These are phyloP conservation scores for Diplodus sargus DNA, from an alignment of 2,797 vertebrate genomes.

Conservation along the genomic window DNA sequence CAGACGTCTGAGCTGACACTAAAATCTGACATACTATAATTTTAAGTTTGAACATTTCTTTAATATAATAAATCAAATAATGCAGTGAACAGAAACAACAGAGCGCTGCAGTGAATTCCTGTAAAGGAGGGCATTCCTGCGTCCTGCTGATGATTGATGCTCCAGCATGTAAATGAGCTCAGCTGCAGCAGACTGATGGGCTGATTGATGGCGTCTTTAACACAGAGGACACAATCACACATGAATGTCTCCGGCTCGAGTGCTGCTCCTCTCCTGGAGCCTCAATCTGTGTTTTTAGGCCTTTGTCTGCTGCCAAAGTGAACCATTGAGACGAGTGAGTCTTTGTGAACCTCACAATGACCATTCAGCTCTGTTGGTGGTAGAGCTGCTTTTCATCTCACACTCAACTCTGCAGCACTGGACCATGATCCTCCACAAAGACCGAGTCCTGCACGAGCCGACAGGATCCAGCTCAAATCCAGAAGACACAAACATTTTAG, in stretches of 20 bases:
- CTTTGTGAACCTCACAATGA: constrained; percentile 82
- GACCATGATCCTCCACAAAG: constrained; percentile 30
- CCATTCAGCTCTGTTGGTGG: constrained; percentile 78
- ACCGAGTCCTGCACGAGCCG: neutral
- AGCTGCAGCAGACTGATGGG: constrained; percentile 49
- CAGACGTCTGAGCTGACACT: too few species aligned
- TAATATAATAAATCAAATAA: neutral
- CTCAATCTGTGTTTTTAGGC: constrained; percentile 68
- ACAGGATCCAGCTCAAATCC: too few species aligned
- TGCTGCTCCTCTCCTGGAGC: constrained; percentile 54
- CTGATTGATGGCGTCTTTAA: constrained; percentile 81
- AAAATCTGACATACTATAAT: too few species aligned
- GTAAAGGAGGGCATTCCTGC: too few species aligned
- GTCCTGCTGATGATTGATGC: constrained; percentile 64
- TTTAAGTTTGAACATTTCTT: neutral
- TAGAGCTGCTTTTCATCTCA: constrained; percentile 65
- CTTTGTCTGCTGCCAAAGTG: constrained; percentile 77
- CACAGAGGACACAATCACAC: constrained; percentile 67
- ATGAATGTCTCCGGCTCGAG: constrained; percentile 62
- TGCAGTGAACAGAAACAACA: too few species aligned
- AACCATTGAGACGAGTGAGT: constrained; percentile 79
- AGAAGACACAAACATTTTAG: neutral
- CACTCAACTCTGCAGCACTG: constrained; percentile 34
- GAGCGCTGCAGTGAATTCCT: too few species aligned
- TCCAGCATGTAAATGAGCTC: constrained; percentile 67